Evolutionary conservation across 2,888 invertebrate genomes (phyloP), one percentile per base, ranked within the genome.

Genomic region (Phania funesta): DNA sequence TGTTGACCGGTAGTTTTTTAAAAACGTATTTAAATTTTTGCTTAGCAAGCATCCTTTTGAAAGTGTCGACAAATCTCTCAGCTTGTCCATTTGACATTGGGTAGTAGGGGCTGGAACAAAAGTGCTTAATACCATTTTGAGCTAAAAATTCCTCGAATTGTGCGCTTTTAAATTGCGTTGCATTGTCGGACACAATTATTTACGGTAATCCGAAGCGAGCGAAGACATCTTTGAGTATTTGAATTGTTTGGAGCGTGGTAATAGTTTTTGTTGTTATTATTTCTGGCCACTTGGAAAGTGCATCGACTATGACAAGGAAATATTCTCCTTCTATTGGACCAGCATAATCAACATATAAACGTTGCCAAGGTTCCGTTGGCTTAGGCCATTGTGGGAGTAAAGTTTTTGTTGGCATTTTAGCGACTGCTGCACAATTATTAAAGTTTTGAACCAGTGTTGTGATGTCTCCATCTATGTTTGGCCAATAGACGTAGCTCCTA

Each of bases 281-380:
- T 84, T 91, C 91, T 1, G 88, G 86, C 90, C 90, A 92, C 77
- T 91, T 92, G 0, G 90, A 90, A 80, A 86, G 87, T 9, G 90
- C 86, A 81, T 91, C 91, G 3, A 90, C 87, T 7, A 91, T 83
- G 7, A 91, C 81, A 3, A 91, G 77, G 62, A 88, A 89, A 71
- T 84, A 83, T 13, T 70, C 16, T 0, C 70, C 80, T 1, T 83
- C 62, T 8, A 84, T 41, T 41, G 76, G 77, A 20, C 90, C 91
- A n/a, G 91, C 89, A 85, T 89, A 91, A 83, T 92, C 91, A n/a
- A 90, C 85, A 84, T 92, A 91, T 3, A 91, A 78, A 11, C 91
- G 85, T 75, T 89, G 85, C 88, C 89, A 90, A 6, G 87, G 87
- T 67, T 84, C 79, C 3, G 75, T 79, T 20, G 89, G 81, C 67